Base-by-base conservation (phyloP, 2,888 invertebrate genomes). In the Dicranocentrus wangi region DNA sequence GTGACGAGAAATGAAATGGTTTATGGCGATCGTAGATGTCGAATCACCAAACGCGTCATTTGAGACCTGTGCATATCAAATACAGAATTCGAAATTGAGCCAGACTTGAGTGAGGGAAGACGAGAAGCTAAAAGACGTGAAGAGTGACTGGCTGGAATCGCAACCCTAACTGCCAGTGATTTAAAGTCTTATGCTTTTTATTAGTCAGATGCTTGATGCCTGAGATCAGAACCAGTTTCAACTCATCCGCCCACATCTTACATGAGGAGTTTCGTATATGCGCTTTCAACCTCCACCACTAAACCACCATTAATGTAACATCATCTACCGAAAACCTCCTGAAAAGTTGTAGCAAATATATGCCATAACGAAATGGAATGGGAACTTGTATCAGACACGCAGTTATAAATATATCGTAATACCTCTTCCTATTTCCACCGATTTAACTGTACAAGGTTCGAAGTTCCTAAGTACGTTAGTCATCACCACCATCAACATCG, bases 151-250 rank as follows among this genome's bases (percentile, higher is more conserved):
- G 79, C 78, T 81, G 83, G 81, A 79, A 81, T 81, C 83, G 61
- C 81, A 81, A 78, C 70, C 63, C 76, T 78, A 79, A 83, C 83
- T 83, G 73, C 81, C 83, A 81, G 75, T 77, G 69, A 79, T 79
- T 79, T 76, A 71, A 71, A 80, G 63, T 76, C 70, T 80, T 82
- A 80, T 65, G 82, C 79, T 80, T 77, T 82, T 83, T 83, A 83
- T 82, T 82, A 80, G 82, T 70, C 32, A 69, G 32, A 69, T 47
- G 78, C 53, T 70, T 55, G 71, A 71, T n/a, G 51, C 68, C 60
- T 51, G 47, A 10, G 3, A 47, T 13, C 47, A 47, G 17, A 32
- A 32, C 32, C 51, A 75, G 65, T 65, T 51, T 39, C 77, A 60
- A 69, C 78, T 78, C 53, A 70, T 71, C 71, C 79, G 65, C 79